Conservation (phyloP, 2,113 vertebrate genomes). For the Herpetotheres cachinnans region DNA sequence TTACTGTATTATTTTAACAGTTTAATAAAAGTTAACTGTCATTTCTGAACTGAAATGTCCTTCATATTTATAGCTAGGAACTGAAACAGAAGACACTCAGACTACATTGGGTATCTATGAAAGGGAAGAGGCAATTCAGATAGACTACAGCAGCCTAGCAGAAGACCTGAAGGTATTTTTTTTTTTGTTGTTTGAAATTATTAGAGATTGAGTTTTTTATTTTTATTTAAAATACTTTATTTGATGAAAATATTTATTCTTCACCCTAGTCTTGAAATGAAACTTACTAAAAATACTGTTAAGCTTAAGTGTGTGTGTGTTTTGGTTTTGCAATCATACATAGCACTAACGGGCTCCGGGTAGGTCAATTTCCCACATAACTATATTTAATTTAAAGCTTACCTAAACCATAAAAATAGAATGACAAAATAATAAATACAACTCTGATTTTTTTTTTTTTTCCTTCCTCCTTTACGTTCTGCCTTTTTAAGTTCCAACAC, state of each 20-base stretch:
- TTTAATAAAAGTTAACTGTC: neutral
- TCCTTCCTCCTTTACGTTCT: neutral
- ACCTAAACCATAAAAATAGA: neutral
- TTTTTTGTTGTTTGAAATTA: neutral
- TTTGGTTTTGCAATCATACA: neutral
- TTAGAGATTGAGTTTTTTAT: neutral
- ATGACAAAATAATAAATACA: neutral
- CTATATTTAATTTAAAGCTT: neutral
- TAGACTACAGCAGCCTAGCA: conserved; percentile 84
- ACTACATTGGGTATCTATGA: conserved; percentile 77
- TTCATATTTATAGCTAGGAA: conserved; percentile 72
- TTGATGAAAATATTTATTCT: neutral
- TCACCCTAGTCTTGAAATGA: neutral
- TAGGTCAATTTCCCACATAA: neutral
- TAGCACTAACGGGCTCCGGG: neutral
- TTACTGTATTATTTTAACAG: neutral
- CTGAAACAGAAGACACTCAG: conserved; percentile 70
- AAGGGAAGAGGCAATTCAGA: conserved; percentile 79
- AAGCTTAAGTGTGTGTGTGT: neutral
- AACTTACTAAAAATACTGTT: neutral
- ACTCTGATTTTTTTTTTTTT: neutral
- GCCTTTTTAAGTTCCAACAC: neutral
- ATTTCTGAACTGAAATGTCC: neutral
- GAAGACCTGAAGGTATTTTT: conserved; percentile 74
- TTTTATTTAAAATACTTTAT: neutral